Evolutionary conservation across 2,113 vertebrate species (phyloP).

Genomic region (Corythoichthys intestinalis): DNA sequence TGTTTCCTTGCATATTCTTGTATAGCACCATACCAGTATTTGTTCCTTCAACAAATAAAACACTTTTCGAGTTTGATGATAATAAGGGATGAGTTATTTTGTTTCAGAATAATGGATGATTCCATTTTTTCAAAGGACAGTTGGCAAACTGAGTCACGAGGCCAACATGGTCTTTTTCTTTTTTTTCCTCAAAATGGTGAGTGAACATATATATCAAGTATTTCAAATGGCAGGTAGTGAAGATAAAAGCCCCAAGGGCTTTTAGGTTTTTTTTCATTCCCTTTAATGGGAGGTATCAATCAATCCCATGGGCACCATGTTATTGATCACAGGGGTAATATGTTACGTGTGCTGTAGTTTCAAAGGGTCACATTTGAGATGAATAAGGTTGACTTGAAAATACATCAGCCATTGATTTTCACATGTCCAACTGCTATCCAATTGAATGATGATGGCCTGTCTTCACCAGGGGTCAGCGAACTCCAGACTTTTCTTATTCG

Average conservation of each 20-base stretch:
- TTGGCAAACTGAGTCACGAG: neutral
- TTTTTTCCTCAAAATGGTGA: constrained; percentile 1
- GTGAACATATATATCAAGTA: constrained; percentile 21
- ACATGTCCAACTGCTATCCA: neutral
- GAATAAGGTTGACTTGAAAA: neutral
- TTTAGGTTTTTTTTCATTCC: neutral
- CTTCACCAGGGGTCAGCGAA: neutral
- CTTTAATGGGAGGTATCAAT: constrained; percentile 31
- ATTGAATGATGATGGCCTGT: neutral
- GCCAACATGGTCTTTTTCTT: neutral
- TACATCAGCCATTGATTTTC: constrained; percentile 1
- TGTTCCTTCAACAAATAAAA: no score
- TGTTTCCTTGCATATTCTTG: no score
- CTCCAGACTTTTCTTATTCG: neutral
- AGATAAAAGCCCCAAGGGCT: neutral
- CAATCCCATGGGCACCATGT: constrained; percentile 23
- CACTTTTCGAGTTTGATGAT: no score
- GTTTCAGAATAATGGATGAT: no score
- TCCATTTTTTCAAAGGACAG: no score
- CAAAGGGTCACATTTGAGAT: constrained; percentile 22
- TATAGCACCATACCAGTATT: no score
- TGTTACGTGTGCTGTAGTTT: constrained; percentile 26
- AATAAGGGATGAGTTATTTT: no score
- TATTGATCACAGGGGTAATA: constrained; percentile 37
- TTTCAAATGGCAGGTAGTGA: constrained; percentile 7